Conservation (phyloP, 2,113 vertebrate species). For the Sterna hirundo region DNA sequence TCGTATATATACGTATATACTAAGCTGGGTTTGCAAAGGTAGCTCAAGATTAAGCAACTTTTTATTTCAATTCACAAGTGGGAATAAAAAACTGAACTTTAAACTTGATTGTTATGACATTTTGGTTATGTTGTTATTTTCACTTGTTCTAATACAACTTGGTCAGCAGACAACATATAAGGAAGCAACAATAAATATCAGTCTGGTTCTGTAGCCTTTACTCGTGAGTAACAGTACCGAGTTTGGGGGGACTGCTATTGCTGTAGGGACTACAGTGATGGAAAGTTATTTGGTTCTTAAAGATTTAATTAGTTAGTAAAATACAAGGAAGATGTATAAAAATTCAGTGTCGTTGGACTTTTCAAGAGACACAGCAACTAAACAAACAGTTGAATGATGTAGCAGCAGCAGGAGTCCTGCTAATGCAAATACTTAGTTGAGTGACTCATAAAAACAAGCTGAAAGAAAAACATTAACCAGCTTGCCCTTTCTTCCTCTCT, state of each 20-base stretch:
- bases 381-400: constrained; percentile 61
- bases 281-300: neutral
- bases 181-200: neutral
- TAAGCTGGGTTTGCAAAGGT: neutral
- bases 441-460: constrained; percentile 69
- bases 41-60: neutral
- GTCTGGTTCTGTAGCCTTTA: neutral
- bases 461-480: constrained; percentile 59
- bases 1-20: neutral
- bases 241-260: neutral
- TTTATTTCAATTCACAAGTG: neutral
- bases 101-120: neutral
- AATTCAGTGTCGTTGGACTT: constrained; percentile 12
- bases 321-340: neutral
- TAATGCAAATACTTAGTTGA: constrained; percentile 64
- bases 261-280: neutral
- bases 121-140: neutral
- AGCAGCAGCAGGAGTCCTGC: constrained; percentile 58
- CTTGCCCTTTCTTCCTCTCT: neutral
- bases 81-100: neutral
- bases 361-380: constrained; percentile 22
- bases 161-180: neutral
- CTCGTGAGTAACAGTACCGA: neutral
- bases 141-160: neutral
- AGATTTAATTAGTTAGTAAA: neutral